phyloP scores from a whole-genome alignment of 1,140 invertebrate species.

The Lepidostoma basale region DNA sequence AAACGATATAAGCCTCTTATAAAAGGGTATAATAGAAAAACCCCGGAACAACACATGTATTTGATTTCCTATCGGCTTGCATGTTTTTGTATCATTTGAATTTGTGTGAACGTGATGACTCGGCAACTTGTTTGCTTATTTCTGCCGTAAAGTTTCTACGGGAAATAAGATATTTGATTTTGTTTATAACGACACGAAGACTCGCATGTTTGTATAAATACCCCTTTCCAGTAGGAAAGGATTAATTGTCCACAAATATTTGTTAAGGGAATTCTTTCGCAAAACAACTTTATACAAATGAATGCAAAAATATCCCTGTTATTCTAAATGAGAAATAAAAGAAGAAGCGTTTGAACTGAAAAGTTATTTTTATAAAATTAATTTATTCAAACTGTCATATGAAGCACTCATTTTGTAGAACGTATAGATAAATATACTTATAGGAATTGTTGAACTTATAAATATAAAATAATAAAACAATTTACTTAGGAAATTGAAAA shows the following conservation, averaged over 20 bases:
- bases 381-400: too few relatives aligned
- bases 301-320: not conserved
- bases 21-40: not conserved
- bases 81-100: constrained; percentile 10
- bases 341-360: too few relatives aligned
- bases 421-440: too few relatives aligned
- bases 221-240: not conserved
- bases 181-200: constrained; percentile 5
- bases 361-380: too few relatives aligned
- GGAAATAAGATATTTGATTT: constrained; percentile 17
- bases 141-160: constrained; percentile 1
- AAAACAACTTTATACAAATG: not conserved
- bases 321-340: too few relatives aligned
- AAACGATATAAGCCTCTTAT: too few relatives aligned
- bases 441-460: too few relatives aligned
- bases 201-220: constrained; percentile 5
- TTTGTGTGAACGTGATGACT: not conserved
- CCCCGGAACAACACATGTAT: not conserved
- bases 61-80: constrained; percentile 4
- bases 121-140: constrained; percentile 16
- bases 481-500: too few relatives aligned
- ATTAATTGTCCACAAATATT: constrained; percentile 10
- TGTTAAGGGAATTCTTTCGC: not conserved
- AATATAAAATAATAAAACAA: too few relatives aligned
- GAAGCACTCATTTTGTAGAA: too few relatives aligned